These are phyloP conservation scores for Heterodera schachtii DNA, from an alignment of 1,140 invertebrate genomes.

Conservation along the genomic window DNA sequence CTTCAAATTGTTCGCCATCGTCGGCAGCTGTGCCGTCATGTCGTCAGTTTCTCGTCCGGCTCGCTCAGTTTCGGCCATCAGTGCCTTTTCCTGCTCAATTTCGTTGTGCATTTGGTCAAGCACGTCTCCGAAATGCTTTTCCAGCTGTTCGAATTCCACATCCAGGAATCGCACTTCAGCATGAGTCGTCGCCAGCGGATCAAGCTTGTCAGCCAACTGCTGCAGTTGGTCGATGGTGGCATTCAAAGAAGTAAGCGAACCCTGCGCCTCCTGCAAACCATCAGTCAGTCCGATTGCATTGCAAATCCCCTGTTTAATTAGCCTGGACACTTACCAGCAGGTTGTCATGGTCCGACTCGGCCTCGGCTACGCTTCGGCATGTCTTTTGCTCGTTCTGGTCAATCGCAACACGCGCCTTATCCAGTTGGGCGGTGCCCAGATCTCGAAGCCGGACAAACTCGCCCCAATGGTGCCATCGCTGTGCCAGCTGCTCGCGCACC, in stretches of 20 bases:
- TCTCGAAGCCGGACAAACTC: constrained; percentile 49
- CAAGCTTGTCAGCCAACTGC: constrained; percentile 50
- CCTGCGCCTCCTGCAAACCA: constrained; percentile 34
- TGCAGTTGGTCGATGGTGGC: constrained; percentile 47
- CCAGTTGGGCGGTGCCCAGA: constrained; percentile 35
- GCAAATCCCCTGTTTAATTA: constrained; percentile 15
- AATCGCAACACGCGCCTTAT: constrained; percentile 42
- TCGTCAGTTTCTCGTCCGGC: constrained; percentile 21
- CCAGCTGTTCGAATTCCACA: constrained; percentile 51
- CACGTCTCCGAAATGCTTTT: constrained; percentile 50
- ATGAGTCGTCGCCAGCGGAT: constrained; percentile 55
- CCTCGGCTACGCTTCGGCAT: constrained; percentile 33
- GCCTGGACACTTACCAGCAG: constrained; percentile 17
- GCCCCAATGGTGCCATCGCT: constrained; percentile 39
- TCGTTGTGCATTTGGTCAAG: constrained; percentile 34
- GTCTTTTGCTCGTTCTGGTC: constrained; percentile 41
- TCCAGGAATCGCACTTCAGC: constrained; percentile 57
- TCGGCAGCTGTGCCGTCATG: not conserved
- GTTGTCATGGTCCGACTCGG: constrained; percentile 40
- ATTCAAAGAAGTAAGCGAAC: constrained; percentile 33
- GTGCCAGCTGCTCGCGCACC: constrained; percentile 34
- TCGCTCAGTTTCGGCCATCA: constrained; percentile 10
- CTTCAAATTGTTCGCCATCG: not conserved
- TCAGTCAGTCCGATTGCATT: not conserved
- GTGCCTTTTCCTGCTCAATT: constrained; percentile 38